Evolutionary conservation across 2,888 invertebrate species (phyloP).

Genomic region (Enchytraeus crypticus): DNA sequence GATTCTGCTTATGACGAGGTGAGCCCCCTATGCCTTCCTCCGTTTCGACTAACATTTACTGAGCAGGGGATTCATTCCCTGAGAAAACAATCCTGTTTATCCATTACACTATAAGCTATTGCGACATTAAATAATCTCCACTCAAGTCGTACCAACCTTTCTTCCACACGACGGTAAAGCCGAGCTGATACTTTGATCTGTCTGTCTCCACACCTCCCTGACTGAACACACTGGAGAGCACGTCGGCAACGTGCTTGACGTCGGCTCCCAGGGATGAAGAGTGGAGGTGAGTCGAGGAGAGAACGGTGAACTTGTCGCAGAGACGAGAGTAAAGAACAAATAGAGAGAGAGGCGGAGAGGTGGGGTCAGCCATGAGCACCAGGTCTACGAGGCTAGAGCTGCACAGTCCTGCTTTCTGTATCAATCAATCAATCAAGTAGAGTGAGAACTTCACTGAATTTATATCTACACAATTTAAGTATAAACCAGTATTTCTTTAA

Average conservation of each 20-base stretch:
- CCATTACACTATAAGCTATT: too few relatives aligned
- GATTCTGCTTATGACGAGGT: too few relatives aligned
- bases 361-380: conserved; percentile 61
- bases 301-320: conserved; percentile 52
- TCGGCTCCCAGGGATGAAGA: conserved; percentile 56
- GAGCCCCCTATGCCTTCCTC: too few relatives aligned
- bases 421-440: too few relatives aligned
- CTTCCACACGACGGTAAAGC: conserved; percentile 68
- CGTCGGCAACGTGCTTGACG: conserved; percentile 39
- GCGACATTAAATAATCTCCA: too few relatives aligned
- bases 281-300: conserved; percentile 58
- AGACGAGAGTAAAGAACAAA: conserved; percentile 57
- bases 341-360: conserved; percentile 61
- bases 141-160: conserved; percentile 54
- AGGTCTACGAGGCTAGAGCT: conserved; percentile 51
- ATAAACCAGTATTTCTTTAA: too few relatives aligned
- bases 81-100: too few relatives aligned
- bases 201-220: conserved; percentile 12
- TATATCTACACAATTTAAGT: too few relatives aligned
- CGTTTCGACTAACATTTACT: too few relatives aligned
- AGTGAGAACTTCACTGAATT: too few relatives aligned
- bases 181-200: conserved; percentile 50
- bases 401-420: background rate
- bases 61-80: too few relatives aligned
- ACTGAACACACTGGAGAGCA: conserved; percentile 22